Conservation (phyloP, 2,888 invertebrate genomes). For the Lamproptera curius region DNA sequence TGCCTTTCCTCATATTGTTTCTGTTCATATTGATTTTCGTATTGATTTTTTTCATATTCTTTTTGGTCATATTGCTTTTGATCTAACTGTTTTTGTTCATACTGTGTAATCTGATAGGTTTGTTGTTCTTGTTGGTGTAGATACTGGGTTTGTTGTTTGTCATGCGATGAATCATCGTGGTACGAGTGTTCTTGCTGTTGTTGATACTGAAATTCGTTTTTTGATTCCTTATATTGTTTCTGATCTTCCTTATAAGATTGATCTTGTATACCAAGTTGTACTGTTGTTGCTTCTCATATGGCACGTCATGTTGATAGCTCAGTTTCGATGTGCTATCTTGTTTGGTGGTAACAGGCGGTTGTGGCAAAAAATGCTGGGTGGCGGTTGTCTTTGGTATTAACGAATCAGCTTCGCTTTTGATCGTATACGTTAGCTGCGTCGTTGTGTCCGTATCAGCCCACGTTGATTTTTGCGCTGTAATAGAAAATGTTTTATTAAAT, state of each 20-base stretch:
- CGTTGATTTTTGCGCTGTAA: slow-evolving; percentile 70
- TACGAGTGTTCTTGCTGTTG: slow-evolving; percentile 28
- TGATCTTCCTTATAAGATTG: slow-evolving; percentile 30
- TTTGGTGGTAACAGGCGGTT: slow-evolving; percentile 51
- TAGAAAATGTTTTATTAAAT: slow-evolving; percentile 31
- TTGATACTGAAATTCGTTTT: slow-evolving; percentile 31
- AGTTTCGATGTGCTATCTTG: slow-evolving; percentile 44
- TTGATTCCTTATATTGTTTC: slow-evolving; percentile 32
- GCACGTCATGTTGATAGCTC: slow-evolving; percentile 46
- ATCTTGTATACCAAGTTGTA: slow-evolving; percentile 32
- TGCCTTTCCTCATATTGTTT: slow-evolving; percentile 32
- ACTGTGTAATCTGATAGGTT: slow-evolving; percentile 30
- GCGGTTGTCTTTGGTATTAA: slow-evolving; percentile 53
- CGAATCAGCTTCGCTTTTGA: slow-evolving; percentile 52
- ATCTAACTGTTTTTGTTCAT: slow-evolving; percentile 27
- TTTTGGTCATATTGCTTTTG: slow-evolving; percentile 30
- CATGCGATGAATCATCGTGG: slow-evolving; percentile 19
- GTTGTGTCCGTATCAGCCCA: slow-evolving; percentile 62
- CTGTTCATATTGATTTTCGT: slow-evolving; percentile 29
- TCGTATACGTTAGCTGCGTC: slow-evolving; percentile 58
- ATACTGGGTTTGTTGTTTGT: slow-evolving; percentile 7
- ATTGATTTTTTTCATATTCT: slow-evolving; percentile 29
- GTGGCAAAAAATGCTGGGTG: slow-evolving; percentile 52
- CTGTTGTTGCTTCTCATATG: slow-evolving; percentile 38
- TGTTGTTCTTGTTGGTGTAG: slow-evolving; percentile 25